Evolutionary conservation across 2,888 invertebrate genomes (phyloP).

Genomic region (Mesorhabditis spiculigera): DNA sequence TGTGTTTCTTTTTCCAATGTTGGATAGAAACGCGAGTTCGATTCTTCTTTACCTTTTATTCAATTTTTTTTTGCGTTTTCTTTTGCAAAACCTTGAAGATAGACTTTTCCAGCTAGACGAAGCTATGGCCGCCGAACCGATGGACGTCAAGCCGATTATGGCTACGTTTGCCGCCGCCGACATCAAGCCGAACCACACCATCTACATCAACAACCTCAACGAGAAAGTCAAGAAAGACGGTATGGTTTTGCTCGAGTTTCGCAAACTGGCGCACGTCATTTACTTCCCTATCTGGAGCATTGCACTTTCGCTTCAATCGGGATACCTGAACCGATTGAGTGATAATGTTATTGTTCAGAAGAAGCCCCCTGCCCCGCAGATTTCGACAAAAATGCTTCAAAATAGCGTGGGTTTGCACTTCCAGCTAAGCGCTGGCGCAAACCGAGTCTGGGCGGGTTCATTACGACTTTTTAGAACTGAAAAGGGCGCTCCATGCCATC

Average conservation of each 20-base stretch:
- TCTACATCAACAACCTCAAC: constrained; percentile 97
- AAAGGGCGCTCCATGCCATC: constrained; percentile 95
- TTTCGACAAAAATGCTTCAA: too few species aligned
- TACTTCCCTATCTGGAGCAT: too few species aligned
- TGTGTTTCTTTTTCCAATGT: too few species aligned
- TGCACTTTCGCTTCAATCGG: too few species aligned
- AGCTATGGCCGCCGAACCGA: not conserved
- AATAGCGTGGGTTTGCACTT: too few species aligned
- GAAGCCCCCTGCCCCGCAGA: too few species aligned
- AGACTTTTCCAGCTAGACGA: not conserved
- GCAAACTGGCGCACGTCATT: too few species aligned
- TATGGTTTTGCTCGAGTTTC: constrained; percentile 48
- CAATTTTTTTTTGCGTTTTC: not conserved
- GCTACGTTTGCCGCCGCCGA: constrained; percentile 28
- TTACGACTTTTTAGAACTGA: constrained; percentile 70
- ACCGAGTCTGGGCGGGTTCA: too few species aligned
- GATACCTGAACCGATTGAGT: too few species aligned
- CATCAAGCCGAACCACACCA: constrained; percentile 81
- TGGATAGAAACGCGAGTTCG: not conserved
- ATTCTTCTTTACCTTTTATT: not conserved
- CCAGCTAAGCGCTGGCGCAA: too few species aligned
- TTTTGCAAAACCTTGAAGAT: not conserved
- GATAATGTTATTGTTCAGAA: too few species aligned
- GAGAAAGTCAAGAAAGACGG: constrained; percentile 96
- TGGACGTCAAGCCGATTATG: not conserved